Percentiles rank a stretch among this genome's conserved stretches.
Evolutionary conservation across 2,888 invertebrate genomes (phyloP).

Genomic region (Dioctria rufipes): DNA sequence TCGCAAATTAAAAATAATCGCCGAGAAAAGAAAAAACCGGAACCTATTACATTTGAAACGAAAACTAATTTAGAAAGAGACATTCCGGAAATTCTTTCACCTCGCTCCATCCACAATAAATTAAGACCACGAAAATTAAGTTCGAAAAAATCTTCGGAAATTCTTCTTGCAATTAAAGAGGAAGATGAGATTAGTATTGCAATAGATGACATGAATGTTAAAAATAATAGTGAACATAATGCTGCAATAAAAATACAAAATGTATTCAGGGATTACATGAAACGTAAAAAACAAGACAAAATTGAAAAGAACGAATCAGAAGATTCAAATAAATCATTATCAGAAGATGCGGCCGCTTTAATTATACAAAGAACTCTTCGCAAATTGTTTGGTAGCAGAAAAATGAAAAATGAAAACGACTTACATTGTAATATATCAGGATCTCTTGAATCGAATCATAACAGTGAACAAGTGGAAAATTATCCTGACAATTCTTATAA

Average conservation of each 20-base stretch:
- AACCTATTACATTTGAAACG: neutral
- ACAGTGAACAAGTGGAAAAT: no score
- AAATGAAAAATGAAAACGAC: neutral
- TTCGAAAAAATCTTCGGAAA: slow-evolving; percentile 51
- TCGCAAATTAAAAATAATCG: slow-evolving; percentile 6
- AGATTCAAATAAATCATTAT: slow-evolving; percentile 65
- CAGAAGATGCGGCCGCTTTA: slow-evolving; percentile 73
- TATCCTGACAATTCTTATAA: no score
- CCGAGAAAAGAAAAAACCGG: neutral
- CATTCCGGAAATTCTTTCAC: slow-evolving; percentile 10
- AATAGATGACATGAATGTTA: slow-evolving; percentile 54
- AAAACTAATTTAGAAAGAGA: slow-evolving; percentile 6
- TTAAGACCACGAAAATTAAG: slow-evolving; percentile 53
- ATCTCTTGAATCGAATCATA: no score
- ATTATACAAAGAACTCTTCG: slow-evolving; percentile 76
- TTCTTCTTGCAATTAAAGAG: slow-evolving; percentile 50
- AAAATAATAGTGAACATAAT: slow-evolving; percentile 54
- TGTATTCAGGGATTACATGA: slow-evolving; percentile 33
- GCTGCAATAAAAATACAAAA: slow-evolving; percentile 58
- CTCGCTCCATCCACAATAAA: slow-evolving; percentile 38
- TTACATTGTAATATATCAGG: no score
- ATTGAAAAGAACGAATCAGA: slow-evolving; percentile 24
- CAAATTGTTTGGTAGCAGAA: slow-evolving; percentile 68
- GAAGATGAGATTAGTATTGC: slow-evolving; percentile 42
- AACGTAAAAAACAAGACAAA: slow-evolving; percentile 59